These are phyloP conservation scores for Tupaia tana DNA, from an alignment of 2,113 vertebrate genomes.

Conservation along the genomic window DNA sequence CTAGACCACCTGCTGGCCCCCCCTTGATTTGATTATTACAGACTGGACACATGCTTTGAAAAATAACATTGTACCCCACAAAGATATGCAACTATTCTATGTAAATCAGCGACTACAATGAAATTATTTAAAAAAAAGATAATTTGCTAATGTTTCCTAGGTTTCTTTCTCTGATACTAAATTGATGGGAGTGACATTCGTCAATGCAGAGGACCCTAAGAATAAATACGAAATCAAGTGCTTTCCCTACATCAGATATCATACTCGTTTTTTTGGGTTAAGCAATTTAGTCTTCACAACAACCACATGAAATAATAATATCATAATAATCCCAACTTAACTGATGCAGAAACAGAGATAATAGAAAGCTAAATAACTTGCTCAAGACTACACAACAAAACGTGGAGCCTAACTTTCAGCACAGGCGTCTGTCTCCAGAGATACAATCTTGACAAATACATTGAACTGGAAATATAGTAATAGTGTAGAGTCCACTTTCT, in stretches of 20 bases:
- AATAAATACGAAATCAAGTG: neutral
- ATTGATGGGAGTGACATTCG: neutral
- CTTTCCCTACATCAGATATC: neutral
- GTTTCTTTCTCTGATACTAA: neutral
- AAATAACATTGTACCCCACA: too few species aligned
- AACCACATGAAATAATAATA: neutral
- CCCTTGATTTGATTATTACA: too few species aligned
- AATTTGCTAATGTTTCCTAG: neutral
- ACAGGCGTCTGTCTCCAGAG: neutral
- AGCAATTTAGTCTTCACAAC: neutral
- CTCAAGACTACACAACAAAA: neutral
- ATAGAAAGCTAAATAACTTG: neutral
- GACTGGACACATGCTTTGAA: too few species aligned
- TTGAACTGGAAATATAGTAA: neutral
- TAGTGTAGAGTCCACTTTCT: neutral
- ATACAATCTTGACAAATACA: neutral
- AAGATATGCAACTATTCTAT: too few species aligned
- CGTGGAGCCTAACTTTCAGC: neutral
- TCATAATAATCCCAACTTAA: neutral
- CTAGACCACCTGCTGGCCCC: too few species aligned
- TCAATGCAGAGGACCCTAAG: neutral
- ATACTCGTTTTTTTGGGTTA: neutral
- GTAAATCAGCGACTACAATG: too few species aligned
- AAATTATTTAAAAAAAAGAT: neutral
- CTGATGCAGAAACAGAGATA: neutral